A percentile compares a stretch with the other conserved stretches of the same genome.
phyloP scores from a whole-genome alignment of 2,888 invertebrate genomes.

The Allacma fusca region DNA sequence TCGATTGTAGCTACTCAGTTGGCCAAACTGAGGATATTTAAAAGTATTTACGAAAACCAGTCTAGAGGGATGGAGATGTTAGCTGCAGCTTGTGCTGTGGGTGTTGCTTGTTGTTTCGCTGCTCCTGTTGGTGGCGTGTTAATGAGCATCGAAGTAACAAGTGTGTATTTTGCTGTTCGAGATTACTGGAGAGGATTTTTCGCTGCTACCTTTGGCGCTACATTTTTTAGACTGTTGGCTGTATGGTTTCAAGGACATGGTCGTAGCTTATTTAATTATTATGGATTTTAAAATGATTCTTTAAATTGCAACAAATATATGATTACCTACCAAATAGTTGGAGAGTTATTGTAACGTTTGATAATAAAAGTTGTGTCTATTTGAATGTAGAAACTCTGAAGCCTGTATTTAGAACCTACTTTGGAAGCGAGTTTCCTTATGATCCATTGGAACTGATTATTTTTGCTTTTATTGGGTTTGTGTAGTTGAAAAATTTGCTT shows the following conservation, averaged over 20 bases:
- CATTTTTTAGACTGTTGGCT: constrained; percentile 90
- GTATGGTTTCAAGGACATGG: constrained; percentile 77
- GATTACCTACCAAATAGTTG: too few relatives aligned
- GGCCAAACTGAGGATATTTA: constrained; percentile 90
- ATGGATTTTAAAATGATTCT: too few relatives aligned
- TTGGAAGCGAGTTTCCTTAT: constrained; percentile 94
- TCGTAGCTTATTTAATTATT: constrained; percentile 21
- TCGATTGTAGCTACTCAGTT: constrained; percentile 93
- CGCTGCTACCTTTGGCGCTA: constrained; percentile 96
- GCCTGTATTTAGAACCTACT: constrained; percentile 90
- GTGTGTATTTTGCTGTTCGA: constrained; percentile 96
- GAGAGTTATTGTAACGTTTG: too few relatives aligned
- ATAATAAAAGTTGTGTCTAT: too few relatives aligned
- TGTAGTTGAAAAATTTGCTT: constrained; percentile 9
- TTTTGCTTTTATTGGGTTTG: constrained; percentile 90
- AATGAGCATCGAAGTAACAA: constrained; percentile 99
- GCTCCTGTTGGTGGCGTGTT: constrained; percentile 77
- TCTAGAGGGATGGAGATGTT: constrained; percentile 96
- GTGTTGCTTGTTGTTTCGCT: constrained; percentile 70
- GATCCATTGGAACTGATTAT: constrained; percentile 95
- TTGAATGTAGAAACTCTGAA: constrained; percentile 81
- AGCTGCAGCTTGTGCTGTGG: constrained; percentile 95
- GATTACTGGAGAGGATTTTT: constrained; percentile 99
- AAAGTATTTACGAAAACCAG: constrained; percentile 94
- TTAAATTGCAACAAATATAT: too few relatives aligned